These are phyloP conservation scores for Nyctereutes procyonoides DNA, from an alignment of 2,113 vertebrate genomes.

Conservation along the genomic window DNA sequence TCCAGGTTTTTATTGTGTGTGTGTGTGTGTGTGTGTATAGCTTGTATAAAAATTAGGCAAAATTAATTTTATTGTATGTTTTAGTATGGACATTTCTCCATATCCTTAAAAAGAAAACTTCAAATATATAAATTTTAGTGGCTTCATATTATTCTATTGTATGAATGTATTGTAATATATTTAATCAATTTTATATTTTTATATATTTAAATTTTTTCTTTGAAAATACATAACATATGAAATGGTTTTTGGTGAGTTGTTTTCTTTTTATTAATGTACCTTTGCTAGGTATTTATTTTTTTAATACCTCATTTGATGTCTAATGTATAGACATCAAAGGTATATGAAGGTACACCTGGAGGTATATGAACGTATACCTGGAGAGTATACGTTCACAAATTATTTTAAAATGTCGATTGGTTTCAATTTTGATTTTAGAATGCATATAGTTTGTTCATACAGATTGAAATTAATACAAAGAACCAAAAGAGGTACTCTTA, in stretches of 20 bases:
- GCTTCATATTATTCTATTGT: not conserved
- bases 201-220: not conserved
- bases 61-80: not conserved
- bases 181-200: not conserved
- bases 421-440: constrained; percentile 33
- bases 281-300: constrained; percentile 42
- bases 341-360: no score
- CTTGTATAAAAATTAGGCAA: not conserved
- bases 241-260: not conserved
- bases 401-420: not conserved
- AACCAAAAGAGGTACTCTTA: not conserved
- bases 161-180: not conserved
- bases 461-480: constrained; percentile 38
- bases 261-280: constrained; percentile 1
- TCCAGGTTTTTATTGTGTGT: not conserved
- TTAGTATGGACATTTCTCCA: not conserved
- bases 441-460: not conserved
- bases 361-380: not conserved
- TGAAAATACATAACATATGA: not conserved
- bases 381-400: not conserved
- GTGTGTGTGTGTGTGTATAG: not conserved
- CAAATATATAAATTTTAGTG: not conserved
- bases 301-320: constrained; percentile 12
- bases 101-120: not conserved
- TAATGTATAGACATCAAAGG: not conserved